Evolutionary conservation across 2,888 invertebrate genomes (phyloP).

Genomic region (Diaprepes abbreviatus): DNA sequence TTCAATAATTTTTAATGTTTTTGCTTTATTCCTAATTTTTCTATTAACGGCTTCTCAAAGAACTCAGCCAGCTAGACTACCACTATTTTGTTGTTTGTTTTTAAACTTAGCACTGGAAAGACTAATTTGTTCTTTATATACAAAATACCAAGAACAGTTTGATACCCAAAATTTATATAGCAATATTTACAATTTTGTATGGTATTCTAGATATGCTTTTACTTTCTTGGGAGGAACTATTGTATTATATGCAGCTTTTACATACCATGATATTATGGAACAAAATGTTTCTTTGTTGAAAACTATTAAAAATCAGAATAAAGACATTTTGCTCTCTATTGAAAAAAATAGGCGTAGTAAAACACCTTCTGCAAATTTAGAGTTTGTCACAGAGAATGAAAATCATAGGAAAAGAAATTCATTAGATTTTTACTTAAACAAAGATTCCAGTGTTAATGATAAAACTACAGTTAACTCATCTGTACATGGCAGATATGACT

Average conservation of each 20-base stretch:
- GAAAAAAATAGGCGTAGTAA: constrained; percentile 42
- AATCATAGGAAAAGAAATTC: neutral
- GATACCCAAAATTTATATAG: constrained; percentile 62
- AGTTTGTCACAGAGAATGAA: constrained; percentile 13
- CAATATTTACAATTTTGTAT: constrained; percentile 66
- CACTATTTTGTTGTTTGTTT: constrained; percentile 70
- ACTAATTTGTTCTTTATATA: constrained; percentile 57
- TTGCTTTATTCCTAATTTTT: constrained; percentile 69
- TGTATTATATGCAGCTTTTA: constrained; percentile 62
- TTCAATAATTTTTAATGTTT: constrained; percentile 73
- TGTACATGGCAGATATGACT: neutral
- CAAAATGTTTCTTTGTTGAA: constrained; percentile 67
- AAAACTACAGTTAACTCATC: neutral
- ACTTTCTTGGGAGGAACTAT: constrained; percentile 61
- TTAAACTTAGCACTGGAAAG: constrained; percentile 70
- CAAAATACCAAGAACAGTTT: constrained; percentile 41
- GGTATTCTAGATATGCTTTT: constrained; percentile 67
- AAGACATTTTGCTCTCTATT: constrained; percentile 53
- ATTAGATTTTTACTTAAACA: neutral
- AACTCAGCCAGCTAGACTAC: constrained; percentile 71
- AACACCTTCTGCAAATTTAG: constrained; percentile 16
- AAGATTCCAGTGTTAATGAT: neutral
- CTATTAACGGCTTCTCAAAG: constrained; percentile 72
- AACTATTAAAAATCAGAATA: constrained; percentile 66
- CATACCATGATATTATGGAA: constrained; percentile 66